Evolutionary conservation across 2,113 vertebrate species (phyloP).

Genomic region (Platysteira castanea): DNA sequence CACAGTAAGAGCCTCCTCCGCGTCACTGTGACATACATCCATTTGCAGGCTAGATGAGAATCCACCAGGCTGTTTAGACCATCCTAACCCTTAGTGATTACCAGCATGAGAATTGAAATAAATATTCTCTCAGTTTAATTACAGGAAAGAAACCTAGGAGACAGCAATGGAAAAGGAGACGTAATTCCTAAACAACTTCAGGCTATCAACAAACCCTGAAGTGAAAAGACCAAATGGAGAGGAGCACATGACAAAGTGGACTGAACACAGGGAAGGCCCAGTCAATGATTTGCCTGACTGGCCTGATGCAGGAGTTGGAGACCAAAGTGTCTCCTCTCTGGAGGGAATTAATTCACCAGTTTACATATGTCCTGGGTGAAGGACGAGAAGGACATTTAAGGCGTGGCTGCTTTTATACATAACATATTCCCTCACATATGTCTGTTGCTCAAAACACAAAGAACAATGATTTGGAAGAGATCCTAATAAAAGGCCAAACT

Average conservation of each 20-base stretch:
- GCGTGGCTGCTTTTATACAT: not conserved
- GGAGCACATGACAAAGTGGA: not conserved
- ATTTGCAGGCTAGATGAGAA: not conserved
- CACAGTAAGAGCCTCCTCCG: not conserved
- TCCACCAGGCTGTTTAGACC: not conserved
- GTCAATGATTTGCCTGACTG: not conserved
- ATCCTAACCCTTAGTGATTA: slow-evolving; percentile 9
- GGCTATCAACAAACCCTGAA: slow-evolving; percentile 15
- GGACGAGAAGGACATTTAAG: not conserved
- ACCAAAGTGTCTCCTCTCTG: slow-evolving; percentile 4
- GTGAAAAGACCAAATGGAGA: not conserved
- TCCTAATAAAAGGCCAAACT: not conserved
- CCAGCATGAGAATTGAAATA: not conserved
- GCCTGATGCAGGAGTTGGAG: not conserved
- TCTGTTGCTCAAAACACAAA: not conserved
- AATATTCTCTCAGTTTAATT: slow-evolving; percentile 27
- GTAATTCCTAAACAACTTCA: not conserved
- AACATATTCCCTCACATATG: not conserved
- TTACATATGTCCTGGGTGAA: slow-evolving; percentile 1
- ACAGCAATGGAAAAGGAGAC: not conserved
- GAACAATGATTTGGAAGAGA: not conserved
- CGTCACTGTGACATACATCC: not conserved
- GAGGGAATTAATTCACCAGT: not conserved
- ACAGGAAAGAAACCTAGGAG: slow-evolving; percentile 21
- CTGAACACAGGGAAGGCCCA: not conserved